A percentile compares a stretch with the other conserved stretches of the same genome.
phyloP scores from a whole-genome alignment of 2,888 invertebrate genomes.

The Unio pictorum region DNA sequence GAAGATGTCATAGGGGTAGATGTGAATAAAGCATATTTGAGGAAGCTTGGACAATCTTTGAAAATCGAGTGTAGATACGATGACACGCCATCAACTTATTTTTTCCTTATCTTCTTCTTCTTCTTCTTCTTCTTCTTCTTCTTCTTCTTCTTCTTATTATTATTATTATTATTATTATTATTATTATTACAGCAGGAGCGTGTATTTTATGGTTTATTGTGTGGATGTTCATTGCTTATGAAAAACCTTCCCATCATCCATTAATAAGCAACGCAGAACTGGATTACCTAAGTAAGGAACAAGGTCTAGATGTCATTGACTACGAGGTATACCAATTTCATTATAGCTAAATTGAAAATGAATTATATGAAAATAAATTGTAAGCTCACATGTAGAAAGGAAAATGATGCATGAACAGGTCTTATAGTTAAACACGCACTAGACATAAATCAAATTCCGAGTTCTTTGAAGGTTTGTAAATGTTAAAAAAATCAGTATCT shows the following conservation, averaged over 20 bases:
- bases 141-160: not conserved
- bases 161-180: not conserved
- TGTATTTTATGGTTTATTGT: slow-evolving; percentile 63
- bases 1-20: too few relatives aligned
- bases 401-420: too few relatives aligned
- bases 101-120: too few relatives aligned
- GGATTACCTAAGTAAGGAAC: slow-evolving; percentile 47
- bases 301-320: slow-evolving; percentile 55
- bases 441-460: too few relatives aligned
- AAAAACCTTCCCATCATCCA: slow-evolving; percentile 62
- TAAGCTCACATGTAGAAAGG: not conserved
- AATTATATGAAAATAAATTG: not conserved
- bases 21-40: too few relatives aligned
- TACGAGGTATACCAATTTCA: slow-evolving; percentile 48
- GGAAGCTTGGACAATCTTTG: too few relatives aligned
- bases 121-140: too few relatives aligned
- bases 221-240: slow-evolving; percentile 58
- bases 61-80: too few relatives aligned
- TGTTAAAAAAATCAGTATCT: too few relatives aligned
- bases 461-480: too few relatives aligned
- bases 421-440: too few relatives aligned
- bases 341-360: not conserved
- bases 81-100: too few relatives aligned
- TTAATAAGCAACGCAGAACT: slow-evolving; percentile 60
- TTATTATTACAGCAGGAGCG: slow-evolving; percentile 45